Evolutionary conservation across 2,888 invertebrate genomes (phyloP), one percentile per base, ranked within the genome.

Genomic region (Pterobdella sp.): DNA sequence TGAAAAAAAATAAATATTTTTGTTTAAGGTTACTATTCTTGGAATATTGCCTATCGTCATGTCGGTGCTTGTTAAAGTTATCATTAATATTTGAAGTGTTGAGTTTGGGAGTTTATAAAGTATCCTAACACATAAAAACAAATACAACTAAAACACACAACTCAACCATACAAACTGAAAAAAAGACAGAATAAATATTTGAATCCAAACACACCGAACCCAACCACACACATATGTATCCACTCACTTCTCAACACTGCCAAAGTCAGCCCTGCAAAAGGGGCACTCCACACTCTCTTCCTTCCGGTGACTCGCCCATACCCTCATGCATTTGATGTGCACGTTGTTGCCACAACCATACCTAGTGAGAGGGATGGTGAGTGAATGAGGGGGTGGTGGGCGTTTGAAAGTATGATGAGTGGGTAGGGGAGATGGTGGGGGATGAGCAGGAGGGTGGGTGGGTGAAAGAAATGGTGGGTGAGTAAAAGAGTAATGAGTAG

Each of bases 301-400:
- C 22, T 80, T 78, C 67, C 79, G 79, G 75, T 84, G 84, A 65
- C 83, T 82, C 0, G 84, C 82, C 82, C 83, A 84, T 4, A 84
- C 79, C 75, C 81, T 81, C 84, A 84, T 84, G 78, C 84, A 84
- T 72, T 84, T 83, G 36, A 84, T 82, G 77, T 84, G 84, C 4
- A 84, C 80, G 74, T 80, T 84, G 79, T 84, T 84, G 3, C 84
- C 84, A 79, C 84, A 84, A 1, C 82, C 81, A 79, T 80, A 82
- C 70, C 84, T 82, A 65, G 32, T 42, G 32, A 0, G 10, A 49
- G 18, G 0, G 49, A 37, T 32, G 18, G 18, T 35, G 18, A 10
- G 18, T 29, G 35, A 29, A 29, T 29, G 22, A 42, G 18, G 42
- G 7, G 42, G 42, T 42, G 42, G 18, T 42, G 42, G 18, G 7